Evolutionary conservation across 2,888 invertebrate species (phyloP), one percentile per base, ranked within the genome.

Genomic region (Chouioia cunea): DNA sequence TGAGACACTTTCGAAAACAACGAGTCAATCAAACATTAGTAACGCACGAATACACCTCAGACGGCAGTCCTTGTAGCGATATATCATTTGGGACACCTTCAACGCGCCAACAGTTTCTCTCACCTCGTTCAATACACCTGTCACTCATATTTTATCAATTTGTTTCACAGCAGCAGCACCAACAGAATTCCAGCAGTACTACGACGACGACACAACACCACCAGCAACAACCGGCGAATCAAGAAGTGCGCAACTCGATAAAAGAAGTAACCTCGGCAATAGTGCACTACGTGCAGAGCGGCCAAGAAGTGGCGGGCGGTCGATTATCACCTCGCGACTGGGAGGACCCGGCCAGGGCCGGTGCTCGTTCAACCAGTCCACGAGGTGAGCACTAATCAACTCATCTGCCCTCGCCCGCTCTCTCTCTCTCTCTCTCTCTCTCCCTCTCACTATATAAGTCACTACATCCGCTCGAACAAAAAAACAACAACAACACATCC

Each of bases 191-290:
- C 79, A 82, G 66, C 73, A 79, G 44, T 79, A 64, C 79, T 80
- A 6, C 36, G 36, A 36, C 36, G 6, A 36, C 36, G 6, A n/a
- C n/a, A n/a, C n/a, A n/a, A n/a, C n/a, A n/a, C n/a, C n/a, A n/a
- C n/a, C 36, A 36, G 36, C 27, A 27, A 27, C 36, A 36, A 12
- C 36, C 36, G 6, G 36, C 83, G 82, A 83, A 83, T 79, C 85
- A 85, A 76, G 85, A 85, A 77, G 85, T 85, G 77, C 81, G 85
- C 83, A 91, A 93, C 75, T 95, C 94, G 70, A 96, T 96, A 84
- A 95, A 95, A 86, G 95, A 95, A 87, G 96, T 96, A 76, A 96
- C 96, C 75, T 95, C 95, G 78, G 96, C 96, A 58, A 96, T 96
- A 79, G 96, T 95, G 66, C 95, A 96, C 86, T 96, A 95, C 89